A percentile compares a stretch with the other conserved stretches of the same genome.
phyloP scores from a whole-genome alignment of 1,140 invertebrate genomes.

The Melipona quadrifasciata region DNA sequence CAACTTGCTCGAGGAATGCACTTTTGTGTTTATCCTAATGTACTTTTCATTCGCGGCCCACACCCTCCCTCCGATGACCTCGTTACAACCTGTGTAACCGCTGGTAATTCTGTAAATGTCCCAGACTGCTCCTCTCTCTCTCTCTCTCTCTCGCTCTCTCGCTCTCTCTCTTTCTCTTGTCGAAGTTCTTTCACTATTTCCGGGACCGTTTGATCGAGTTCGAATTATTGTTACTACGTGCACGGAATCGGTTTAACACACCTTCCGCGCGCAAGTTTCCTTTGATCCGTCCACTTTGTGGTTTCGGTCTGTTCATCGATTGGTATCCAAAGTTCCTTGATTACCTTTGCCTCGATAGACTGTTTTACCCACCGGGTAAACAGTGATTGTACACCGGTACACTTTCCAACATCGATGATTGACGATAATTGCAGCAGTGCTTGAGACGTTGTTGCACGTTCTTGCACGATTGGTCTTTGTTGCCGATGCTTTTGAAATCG shows the following conservation, averaged over 20 bases:
- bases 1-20: constrained; percentile 26
- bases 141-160: not conserved
- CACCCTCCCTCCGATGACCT: not conserved
- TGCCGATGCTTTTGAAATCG: not conserved
- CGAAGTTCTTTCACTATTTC: not conserved
- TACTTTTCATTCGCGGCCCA: constrained; percentile 30
- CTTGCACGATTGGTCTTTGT: too few species aligned
- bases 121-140: not conserved
- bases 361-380: too few species aligned
- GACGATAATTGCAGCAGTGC: not conserved
- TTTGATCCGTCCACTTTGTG: not conserved
- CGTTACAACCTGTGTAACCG: constrained; percentile 9
- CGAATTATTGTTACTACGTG: not conserved
- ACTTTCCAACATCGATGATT: not conserved
- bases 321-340: not conserved
- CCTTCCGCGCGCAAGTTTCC: not conserved
- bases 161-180: too few species aligned
- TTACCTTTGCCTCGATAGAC: not conserved
- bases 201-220: not conserved
- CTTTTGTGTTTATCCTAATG: constrained; percentile 49
- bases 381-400: not conserved
- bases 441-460: too few species aligned
- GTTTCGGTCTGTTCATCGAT: not conserved
- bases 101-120: not conserved
- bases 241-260: not conserved